A percentile compares a stretch with the other conserved stretches of the same genome.
Conservation (phyloP, 2,113 vertebrate genomes). For the Erythrocercus mccallii region DNA sequence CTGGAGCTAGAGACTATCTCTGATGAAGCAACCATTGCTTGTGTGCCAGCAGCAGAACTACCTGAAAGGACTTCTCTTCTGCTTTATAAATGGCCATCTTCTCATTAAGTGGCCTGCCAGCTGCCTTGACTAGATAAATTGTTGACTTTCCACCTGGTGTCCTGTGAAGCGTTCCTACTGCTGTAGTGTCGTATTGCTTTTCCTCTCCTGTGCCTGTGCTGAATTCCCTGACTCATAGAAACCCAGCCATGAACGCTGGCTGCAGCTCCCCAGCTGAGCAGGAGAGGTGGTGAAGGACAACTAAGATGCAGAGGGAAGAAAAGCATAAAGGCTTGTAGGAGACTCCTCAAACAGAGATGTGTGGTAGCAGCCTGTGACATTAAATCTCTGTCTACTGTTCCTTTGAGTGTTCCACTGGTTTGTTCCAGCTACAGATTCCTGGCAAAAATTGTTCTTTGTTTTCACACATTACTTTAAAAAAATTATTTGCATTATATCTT, state of each 20-base stretch:
- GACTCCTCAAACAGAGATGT: neutral
- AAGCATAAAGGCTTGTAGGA: neutral
- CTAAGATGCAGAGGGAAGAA: neutral
- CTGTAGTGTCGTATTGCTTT: accelerated
- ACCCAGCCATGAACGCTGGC: neutral
- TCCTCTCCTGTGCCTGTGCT: neutral
- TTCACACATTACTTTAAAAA: neutral
- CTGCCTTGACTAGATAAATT: neutral
- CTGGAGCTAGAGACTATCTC: neutral
- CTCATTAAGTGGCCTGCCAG: neutral
- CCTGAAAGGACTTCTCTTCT: neutral
- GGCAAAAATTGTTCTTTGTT: neutral
- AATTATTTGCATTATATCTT: neutral
- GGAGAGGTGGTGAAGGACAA: neutral
- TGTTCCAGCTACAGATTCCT: neutral
- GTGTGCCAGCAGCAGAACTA: neutral
- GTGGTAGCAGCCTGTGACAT: neutral
- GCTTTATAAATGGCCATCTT: neutral
- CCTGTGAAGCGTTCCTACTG: neutral
- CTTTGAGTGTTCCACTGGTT: neutral
- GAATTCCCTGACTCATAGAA: neutral
- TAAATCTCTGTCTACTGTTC: neutral
- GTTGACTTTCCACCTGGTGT: neutral
- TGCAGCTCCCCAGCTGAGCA: neutral
- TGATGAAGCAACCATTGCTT: neutral